Evolutionary conservation across 2,888 invertebrate genomes (phyloP).

Genomic region (Apamea sordens): DNA sequence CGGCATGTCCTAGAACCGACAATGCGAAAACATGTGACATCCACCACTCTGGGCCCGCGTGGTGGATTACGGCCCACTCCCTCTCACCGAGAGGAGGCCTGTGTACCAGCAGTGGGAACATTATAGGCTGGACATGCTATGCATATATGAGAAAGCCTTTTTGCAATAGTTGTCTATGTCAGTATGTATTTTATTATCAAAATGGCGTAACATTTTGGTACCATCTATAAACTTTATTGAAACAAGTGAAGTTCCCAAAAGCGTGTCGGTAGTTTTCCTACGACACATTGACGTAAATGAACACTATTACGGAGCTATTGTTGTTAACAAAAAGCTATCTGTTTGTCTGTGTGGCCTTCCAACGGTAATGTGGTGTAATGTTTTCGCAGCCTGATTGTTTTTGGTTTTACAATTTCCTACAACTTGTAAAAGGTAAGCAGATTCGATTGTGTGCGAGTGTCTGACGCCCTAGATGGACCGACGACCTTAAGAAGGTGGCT

Average conservation of each 20-base stretch:
- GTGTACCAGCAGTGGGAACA: not conserved
- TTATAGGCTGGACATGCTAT: not conserved
- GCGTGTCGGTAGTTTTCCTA: constrained; percentile 4
- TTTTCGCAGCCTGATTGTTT: not conserved
- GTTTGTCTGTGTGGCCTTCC: constrained; percentile 6
- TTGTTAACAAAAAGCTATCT: not conserved
- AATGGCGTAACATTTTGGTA: not conserved
- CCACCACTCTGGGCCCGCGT: not conserved
- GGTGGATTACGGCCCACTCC: not conserved
- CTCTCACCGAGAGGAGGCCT: not conserved
- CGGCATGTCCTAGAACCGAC: not conserved
- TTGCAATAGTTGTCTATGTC: not conserved
- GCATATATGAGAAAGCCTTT: not conserved
- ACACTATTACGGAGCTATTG: constrained; percentile 36
- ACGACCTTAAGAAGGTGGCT: too few relatives aligned
- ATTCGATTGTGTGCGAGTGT: too few relatives aligned
- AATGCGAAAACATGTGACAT: not conserved
- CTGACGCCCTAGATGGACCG: too few relatives aligned
- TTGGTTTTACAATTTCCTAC: constrained; percentile 1
- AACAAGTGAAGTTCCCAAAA: constrained; percentile 32
- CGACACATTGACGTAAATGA: constrained; percentile 11
- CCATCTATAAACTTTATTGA: constrained; percentile 30
- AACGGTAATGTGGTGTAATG: not conserved
- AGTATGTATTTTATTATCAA: not conserved
- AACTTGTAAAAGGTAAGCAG: too few relatives aligned